Conservation (phyloP, 1,140 invertebrate genomes). For the Apis laboriosa region DNA sequence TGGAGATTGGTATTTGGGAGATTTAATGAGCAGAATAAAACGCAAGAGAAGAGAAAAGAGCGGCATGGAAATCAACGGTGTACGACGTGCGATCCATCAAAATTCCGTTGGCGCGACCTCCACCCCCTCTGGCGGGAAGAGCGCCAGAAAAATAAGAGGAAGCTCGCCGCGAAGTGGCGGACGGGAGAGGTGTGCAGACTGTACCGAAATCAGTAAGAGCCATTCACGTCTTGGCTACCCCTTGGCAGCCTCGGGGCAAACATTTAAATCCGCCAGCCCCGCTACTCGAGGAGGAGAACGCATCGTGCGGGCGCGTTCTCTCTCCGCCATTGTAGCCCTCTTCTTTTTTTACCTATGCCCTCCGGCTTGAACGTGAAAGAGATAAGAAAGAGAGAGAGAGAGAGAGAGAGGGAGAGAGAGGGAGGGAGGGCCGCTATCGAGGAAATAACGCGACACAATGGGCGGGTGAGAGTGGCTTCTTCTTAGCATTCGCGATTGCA, state of each 20-base stretch:
- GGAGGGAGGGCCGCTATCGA: slow-evolving; percentile 17
- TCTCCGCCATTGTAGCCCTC: slow-evolving; percentile 9
- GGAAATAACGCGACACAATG: slow-evolving; percentile 66
- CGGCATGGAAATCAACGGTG: background rate
- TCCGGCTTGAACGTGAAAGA: background rate
- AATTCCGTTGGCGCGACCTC: background rate
- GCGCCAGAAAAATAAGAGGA: background rate
- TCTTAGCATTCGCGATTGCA: slow-evolving; percentile 75
- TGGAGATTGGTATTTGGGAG: no score
- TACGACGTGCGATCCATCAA: background rate
- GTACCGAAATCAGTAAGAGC: slow-evolving; percentile 30
- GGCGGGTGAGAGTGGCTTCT: slow-evolving; percentile 70
- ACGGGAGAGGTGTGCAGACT: background rate
- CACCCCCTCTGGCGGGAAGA: background rate
- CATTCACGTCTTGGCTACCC: slow-evolving; percentile 27
- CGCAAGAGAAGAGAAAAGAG: no score
- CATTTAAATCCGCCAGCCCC: slow-evolving; percentile 43
- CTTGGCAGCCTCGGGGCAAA: slow-evolving; percentile 30
- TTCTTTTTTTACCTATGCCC: slow-evolving; percentile 37
- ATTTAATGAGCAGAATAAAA: no score
- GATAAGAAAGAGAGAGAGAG: background rate
- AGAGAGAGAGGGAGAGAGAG: no score
- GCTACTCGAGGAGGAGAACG: slow-evolving; percentile 19
- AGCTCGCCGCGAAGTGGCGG: slow-evolving; percentile 2
- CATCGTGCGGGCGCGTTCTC: slow-evolving; percentile 35